Evolutionary conservation across 2,797 vertebrate genomes (phyloP), one percentile per base, ranked within the genome.

Genomic region (Labroides dimidiatus): DNA sequence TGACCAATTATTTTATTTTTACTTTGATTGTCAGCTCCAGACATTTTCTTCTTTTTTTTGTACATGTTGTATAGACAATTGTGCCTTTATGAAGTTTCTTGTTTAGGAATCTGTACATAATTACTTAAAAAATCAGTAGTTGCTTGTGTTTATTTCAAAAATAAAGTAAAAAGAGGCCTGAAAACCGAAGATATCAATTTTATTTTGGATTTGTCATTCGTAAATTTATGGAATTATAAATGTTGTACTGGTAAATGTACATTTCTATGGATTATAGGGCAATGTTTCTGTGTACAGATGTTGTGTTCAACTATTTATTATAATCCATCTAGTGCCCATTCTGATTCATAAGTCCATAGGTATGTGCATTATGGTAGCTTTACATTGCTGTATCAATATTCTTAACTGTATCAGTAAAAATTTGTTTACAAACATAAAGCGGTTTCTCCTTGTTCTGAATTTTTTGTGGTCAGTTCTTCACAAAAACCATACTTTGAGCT

Each of bases 271-370:
- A 95, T 94, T 93, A 81, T 95, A 91, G 96, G 95, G 94, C 87
- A 94, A 93, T 94, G 94, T 96, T 95, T 95, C 93, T 95, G 95
- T 98, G 97, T 97, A 96, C 96, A 98, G 95, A 96, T 95, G 94
- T 96, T 95, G 95, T 98, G 95, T 96, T 98, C 94, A 96, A 93
- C 94, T 97, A 99, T 99, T 99, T 99, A 99, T 99, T 99, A 96
- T 96, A 95, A 95, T 93, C 93, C 96, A 96, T 96, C 92, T 95
- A 91, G 92, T 97, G 96, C 95, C 96, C 96, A 95, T 95, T 86
- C 83, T 90, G 94, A 94, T 92, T 94, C 94, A 95, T 94, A 93
- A 91, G 93, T 96, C 95, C 91, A 91, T 95, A 94, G 95, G 92
- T 95, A 92, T 95, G 95, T 97, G 95, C 96, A 95, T 95, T 94